A percentile compares a stretch with the other conserved stretches of the same genome.
Evolutionary conservation across 2,113 vertebrate species (phyloP).

Genomic region (Pelmatolapia mariae): DNA sequence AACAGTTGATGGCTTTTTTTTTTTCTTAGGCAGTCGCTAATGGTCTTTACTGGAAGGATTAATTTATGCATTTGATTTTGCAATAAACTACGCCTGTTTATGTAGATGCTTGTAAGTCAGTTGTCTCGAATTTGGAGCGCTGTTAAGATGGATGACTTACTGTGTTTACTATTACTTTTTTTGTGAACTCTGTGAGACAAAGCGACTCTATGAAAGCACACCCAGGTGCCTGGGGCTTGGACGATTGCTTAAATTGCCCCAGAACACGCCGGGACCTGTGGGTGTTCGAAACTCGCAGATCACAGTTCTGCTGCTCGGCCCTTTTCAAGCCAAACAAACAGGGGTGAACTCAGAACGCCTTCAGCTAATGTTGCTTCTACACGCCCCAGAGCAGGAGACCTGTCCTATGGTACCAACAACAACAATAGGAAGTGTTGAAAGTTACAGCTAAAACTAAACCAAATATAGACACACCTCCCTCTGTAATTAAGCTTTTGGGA

Average conservation of each 20-base stretch:
- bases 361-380: background rate
- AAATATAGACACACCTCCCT: slow-evolving; percentile 52
- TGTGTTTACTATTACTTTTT: slow-evolving; percentile 25
- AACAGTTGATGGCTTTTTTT: background rate
- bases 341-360: background rate
- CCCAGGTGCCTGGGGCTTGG: slow-evolving; percentile 34
- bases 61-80: background rate
- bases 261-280: slow-evolving; percentile 49
- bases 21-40: background rate
- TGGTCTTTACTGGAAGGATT: background rate
- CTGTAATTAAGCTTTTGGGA: slow-evolving; percentile 3
- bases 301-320: background rate
- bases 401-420: slow-evolving; percentile 18
- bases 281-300: background rate
- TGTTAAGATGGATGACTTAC: background rate
- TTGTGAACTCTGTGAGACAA: background rate
- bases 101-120: background rate
- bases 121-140: background rate
- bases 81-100: background rate
- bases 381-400: background rate
- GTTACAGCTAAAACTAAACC: slow-evolving; percentile 25
- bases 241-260: slow-evolving; percentile 37
- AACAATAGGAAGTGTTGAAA: slow-evolving; percentile 58
- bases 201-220: slow-evolving; percentile 13
- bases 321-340: background rate